phyloP scores from a whole-genome alignment of 1,140 invertebrate genomes.

The Dinothrombium tinctorium region DNA sequence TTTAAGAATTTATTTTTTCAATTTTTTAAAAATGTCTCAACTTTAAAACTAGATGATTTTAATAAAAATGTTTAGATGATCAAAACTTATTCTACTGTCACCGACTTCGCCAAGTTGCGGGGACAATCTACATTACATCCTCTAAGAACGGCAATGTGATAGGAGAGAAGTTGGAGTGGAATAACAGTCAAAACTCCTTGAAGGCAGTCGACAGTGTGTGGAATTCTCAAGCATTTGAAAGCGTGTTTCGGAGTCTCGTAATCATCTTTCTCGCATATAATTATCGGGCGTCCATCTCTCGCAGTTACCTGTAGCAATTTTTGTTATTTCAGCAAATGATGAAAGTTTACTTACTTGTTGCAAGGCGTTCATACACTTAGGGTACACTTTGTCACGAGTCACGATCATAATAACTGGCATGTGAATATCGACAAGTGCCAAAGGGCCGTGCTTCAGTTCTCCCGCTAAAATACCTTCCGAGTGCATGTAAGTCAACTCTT shows the following conservation, averaged over 20 bases:
- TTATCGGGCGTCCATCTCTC: conserved; percentile 70
- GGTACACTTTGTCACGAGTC: conserved; percentile 85
- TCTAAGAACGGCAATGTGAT: conserved; percentile 87
- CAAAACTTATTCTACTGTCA: conserved; percentile 81
- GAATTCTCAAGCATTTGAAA: conserved; percentile 34
- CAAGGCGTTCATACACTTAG: conserved; percentile 92
- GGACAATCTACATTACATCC: conserved; percentile 93
- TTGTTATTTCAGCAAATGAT: not conserved
- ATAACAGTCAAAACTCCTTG: conserved; percentile 83
- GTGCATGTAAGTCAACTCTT: conserved; percentile 99
- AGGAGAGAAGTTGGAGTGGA: conserved; percentile 85
- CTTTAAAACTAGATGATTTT: too few species aligned
- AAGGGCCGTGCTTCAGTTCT: conserved; percentile 92
- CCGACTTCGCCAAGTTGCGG: conserved; percentile 92
- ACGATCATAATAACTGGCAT: conserved; percentile 99
- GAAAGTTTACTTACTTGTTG: conserved; percentile 38
- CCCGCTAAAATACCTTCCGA: conserved; percentile 97
- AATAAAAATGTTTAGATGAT: too few species aligned
- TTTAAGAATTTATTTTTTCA: too few species aligned
- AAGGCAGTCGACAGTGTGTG: conserved; percentile 84
- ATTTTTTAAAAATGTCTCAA: too few species aligned
- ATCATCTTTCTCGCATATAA: conserved; percentile 86
- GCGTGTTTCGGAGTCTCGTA: conserved; percentile 49
- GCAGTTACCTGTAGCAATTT: conserved; percentile 36
- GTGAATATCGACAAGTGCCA: conserved; percentile 83